phyloP scores from a whole-genome alignment of 2,113 vertebrate species.

The Albula glossodonta region DNA sequence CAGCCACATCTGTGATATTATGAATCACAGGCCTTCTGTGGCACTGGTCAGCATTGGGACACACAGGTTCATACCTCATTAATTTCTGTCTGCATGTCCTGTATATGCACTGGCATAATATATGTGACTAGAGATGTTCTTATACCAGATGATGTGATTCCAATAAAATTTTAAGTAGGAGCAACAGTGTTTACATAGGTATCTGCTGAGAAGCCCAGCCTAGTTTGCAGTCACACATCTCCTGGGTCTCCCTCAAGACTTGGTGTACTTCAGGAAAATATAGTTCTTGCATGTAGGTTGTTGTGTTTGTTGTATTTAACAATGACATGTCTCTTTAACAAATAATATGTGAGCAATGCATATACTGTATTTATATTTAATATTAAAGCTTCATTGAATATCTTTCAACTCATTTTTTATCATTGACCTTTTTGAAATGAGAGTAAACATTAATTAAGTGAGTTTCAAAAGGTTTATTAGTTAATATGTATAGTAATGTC shows the following conservation, averaged over 20 bases:
- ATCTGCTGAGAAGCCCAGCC: no score
- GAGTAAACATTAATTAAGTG: slow-evolving; percentile 35
- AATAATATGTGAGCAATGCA: not conserved
- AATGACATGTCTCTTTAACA: not conserved
- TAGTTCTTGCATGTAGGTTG: not conserved
- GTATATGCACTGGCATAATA: not conserved
- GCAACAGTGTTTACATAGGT: not conserved
- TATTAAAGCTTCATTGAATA: slow-evolving; percentile 10
- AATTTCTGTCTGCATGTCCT: not conserved
- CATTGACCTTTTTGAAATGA: slow-evolving; percentile 40
- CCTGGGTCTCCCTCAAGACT: not conserved
- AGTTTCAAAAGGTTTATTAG: slow-evolving; percentile 7
- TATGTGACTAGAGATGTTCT: not conserved
- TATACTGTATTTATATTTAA: not conserved
- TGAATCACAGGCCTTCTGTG: not conserved
- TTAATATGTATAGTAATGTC: not conserved
- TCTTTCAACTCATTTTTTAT: slow-evolving; percentile 20
- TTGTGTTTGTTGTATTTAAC: not conserved
- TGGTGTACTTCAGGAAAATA: not conserved
- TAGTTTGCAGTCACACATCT: not conserved
- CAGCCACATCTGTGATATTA: not conserved
- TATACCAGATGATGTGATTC: not conserved
- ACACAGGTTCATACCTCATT: not conserved
- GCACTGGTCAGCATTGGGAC: not conserved
- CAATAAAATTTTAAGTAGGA: not conserved